Evolutionary conservation across 2,113 vertebrate genomes (phyloP), one percentile per base, ranked within the genome.

Genomic region (Anguilla rostrata): DNA sequence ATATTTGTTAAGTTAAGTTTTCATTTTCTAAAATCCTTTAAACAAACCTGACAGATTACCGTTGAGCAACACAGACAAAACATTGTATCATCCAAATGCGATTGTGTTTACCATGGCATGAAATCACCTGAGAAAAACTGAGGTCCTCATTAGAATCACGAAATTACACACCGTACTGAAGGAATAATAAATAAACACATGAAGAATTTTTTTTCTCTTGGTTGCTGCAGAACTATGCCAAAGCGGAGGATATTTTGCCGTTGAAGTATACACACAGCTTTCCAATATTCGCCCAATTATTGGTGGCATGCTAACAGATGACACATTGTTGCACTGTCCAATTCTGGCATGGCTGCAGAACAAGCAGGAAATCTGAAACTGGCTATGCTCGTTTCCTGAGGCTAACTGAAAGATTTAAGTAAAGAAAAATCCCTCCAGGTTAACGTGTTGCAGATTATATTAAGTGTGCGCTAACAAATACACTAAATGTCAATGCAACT

Each of bases 401-500:
- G 81, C 5, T 18, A 39, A 82, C 40, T 0, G 26, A 2, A 43
- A 81, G 39, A 8, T 15, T 20, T 14, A 46, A 46, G 4, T 14
- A 81, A 34, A 81, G 39, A 79, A 46, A 81, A 81, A 40, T 22
- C 14, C 12, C 5, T 41, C 18, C 39, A 41, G 15, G 53, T 16
- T 39, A 84, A 40, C 34, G 46, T 12, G 9, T 53, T 26, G 56
- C 86, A 84, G 86, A 84, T 84, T 79, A 78, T 18, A 78, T 41
- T 79, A 87, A 53, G 82, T 87, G 82, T 84, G 43, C 29, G n/a
- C 4, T 12, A 79, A 75, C 82, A 87, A 57, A 84, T 56, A 78
- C 63, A 84, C 60, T 66, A 56, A 57, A 82, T 81, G 78, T 43
- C 66, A 84, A 53, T 12, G 26, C 39, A 41, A 29, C 71, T 87